phyloP scores from a whole-genome alignment of 2,797 vertebrate species.

The Pachyuromys duprasi region DNA sequence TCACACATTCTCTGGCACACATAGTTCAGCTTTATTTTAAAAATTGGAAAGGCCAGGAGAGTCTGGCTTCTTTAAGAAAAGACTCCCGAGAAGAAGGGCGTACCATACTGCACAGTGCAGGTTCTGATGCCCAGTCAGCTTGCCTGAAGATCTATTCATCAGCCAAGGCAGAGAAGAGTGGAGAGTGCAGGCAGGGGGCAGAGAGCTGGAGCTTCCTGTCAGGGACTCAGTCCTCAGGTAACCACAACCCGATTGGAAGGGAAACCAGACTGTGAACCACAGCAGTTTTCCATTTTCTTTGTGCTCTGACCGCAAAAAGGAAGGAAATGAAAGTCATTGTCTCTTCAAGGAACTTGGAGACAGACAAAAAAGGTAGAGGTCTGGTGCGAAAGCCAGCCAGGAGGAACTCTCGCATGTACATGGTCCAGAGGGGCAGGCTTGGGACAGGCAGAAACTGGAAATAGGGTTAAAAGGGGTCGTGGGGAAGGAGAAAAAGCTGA shows the following conservation, averaged over 20 bases:
- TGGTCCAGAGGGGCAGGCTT: background rate
- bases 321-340: slow-evolving; percentile 65
- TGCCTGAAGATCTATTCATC: slow-evolving; percentile 27
- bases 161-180: background rate
- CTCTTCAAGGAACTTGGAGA: slow-evolving; percentile 37
- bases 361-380: background rate
- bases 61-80: slow-evolving; percentile 76
- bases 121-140: background rate
- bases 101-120: background rate
- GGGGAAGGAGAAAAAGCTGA: slow-evolving; percentile 29
- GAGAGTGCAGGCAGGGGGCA: background rate
- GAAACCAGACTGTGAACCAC: slow-evolving; percentile 45
- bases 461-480: slow-evolving; percentile 22
- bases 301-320: slow-evolving; percentile 48
- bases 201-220: slow-evolving; percentile 1
- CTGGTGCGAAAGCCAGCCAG: slow-evolving; percentile 24
- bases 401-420: background rate
- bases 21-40: slow-evolving; percentile 75
- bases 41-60: slow-evolving; percentile 74
- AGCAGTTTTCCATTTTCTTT: slow-evolving; percentile 58
- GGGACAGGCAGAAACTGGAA: background rate
- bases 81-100: slow-evolving; percentile 61
- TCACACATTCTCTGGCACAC: slow-evolving; percentile 77
- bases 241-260: slow-evolving; percentile 50
- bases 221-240: slow-evolving; percentile 43